Evolutionary conservation across 1,140 invertebrate genomes (phyloP), one percentile per base, ranked within the genome.

Genomic region (Nautilus pompilius): DNA sequence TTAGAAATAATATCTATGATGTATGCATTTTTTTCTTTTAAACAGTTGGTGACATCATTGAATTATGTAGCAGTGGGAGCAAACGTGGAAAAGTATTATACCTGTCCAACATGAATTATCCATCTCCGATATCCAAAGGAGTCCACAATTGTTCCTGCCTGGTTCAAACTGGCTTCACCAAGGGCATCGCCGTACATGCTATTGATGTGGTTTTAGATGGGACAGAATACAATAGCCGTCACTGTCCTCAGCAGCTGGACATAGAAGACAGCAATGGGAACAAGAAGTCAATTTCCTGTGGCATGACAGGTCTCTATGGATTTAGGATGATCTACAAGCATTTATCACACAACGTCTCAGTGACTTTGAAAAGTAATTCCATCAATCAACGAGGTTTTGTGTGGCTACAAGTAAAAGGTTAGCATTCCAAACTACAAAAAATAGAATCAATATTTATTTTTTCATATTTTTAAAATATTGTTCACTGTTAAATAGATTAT

Each of bases 391-490:
- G 59, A 24, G 65, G 65, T 3, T 76, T 61, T 33, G 54, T 74
- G 8, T 76, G 70, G 66, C 60, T 71, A 4, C 67, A 76, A 56
- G 65, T 62, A 5, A 69, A 68, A 72, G 59, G 74, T 76, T 60
- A 41, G 54, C 46, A 22, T n/a, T n/a, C n/a, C n/a, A n/a, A n/a
- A n/a, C n/a, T n/a, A n/a, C n/a, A n/a, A n/a, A n/a, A n/a, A n/a
- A n/a, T n/a, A n/a, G n/a, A n/a, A n/a, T n/a, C n/a, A n/a, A n/a
- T n/a, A n/a, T n/a, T n/a, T n/a, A n/a, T n/a, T n/a, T n/a, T n/a
- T n/a, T n/a, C n/a, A n/a, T n/a, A n/a, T n/a, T n/a, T n/a, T n/a
- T n/a, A n/a, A n/a, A n/a, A n/a, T n/a, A n/a, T n/a, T n/a, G n/a
- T n/a, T n/a, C n/a, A n/a, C n/a, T n/a, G n/a, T n/a, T n/a, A n/a